Base-by-base conservation (phyloP, 2,113 vertebrate species). In the Glaucomys volans region DNA sequence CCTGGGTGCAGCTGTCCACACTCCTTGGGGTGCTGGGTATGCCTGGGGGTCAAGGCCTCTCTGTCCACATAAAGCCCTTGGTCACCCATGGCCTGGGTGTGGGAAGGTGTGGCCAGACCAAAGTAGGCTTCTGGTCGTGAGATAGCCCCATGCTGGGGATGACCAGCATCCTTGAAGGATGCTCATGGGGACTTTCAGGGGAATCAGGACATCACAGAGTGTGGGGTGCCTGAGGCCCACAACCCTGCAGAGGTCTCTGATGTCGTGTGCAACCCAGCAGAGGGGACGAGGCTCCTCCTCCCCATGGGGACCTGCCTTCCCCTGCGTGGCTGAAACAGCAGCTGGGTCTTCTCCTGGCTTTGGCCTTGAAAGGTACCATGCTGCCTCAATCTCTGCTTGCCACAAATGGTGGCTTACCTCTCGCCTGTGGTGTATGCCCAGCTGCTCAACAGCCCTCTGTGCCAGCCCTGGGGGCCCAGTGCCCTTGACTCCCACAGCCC, bases 21-120 rank as follows among this genome's bases (percentile, higher is more conserved):
- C 54, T 57, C 54, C 54, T 52, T 4, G 14, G 52, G 52, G 28
- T 2, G 14, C 30, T 13, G 69, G 44, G n/a, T 22, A 13, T 1
- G 6, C 50, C 69, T 42, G 22, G 62, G 50, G 17, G 14, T 2
- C 12, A 14, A 9, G 50, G 10, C 8, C 20, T 5, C 10, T 59
- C 37, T 50, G 24, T 6, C 74, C 66, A 40, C 2, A 50, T 4
- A 3, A 2, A 32, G 42, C 8, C 26, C 12, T 32, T 2, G 8
- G 20, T 44, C 0, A 2, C n/a, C n/a, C 20, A 0, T 3, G 32
- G 1, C 44, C 5, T 0, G 2, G 83, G 32, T 5, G 0, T 20
- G 47, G 40, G 20, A 8, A 18, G 12, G 12, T 67, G 47, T 17
- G 30, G 40, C 11, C 10, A 52, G 83, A 50, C 32, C 32, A 30